Base-by-base conservation (phyloP, 2,113 vertebrate genomes). In the rat (Rattus norvegicus) region DNA sequence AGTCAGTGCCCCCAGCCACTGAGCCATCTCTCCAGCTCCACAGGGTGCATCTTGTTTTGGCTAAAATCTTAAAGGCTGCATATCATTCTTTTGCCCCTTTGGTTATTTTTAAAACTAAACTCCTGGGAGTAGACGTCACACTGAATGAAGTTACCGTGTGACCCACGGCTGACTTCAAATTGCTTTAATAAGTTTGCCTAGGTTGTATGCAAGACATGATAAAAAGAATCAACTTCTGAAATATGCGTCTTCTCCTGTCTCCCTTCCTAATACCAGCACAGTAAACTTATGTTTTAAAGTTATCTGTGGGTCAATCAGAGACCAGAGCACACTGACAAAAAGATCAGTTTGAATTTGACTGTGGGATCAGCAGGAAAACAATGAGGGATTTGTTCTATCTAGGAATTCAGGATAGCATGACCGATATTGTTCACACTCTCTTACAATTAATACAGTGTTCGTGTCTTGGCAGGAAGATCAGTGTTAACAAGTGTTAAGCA, bases 301-400 rank as follows among this genome's bases (percentile, higher is more conserved):
- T 89, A 83, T 94, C 90, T 97, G n/a, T 93, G 24, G n/a, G 92
- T 92, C 43, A 98, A 97, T 49, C 22, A 3, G 67, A 98, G 97
- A 91, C 93, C 61, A 94, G 97, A 39, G 96, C 43, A 9, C 7
- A 83, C 56, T 81, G 43, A 93, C 72, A 80, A 72, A 65, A 97
- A 22, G 69, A 77, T 30, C 36, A 80, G 85, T 67, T 95, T 98
- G 93, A 95, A 97, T 84, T 67, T 94, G 91, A 97, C 69, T 94
- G 28, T 91, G 65, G 43, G 59, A 73, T 81, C 19, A 96, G 93
- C 54, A 90, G 83, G 96, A 97, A 90, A 19, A 63, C 59, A 90
- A 88, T 83, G 39, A 87, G 8, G 54, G 56, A 96, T 93, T 95
- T 96, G 80, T 43, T 52, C 80, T 56, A 26, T 90, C 89, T 65